Percentiles rank a stretch among this genome's conserved stretches.
These are phyloP conservation scores for Dicyrtomina minuta DNA, from an alignment of 2,888 invertebrate species.

Conservation along the genomic window DNA sequence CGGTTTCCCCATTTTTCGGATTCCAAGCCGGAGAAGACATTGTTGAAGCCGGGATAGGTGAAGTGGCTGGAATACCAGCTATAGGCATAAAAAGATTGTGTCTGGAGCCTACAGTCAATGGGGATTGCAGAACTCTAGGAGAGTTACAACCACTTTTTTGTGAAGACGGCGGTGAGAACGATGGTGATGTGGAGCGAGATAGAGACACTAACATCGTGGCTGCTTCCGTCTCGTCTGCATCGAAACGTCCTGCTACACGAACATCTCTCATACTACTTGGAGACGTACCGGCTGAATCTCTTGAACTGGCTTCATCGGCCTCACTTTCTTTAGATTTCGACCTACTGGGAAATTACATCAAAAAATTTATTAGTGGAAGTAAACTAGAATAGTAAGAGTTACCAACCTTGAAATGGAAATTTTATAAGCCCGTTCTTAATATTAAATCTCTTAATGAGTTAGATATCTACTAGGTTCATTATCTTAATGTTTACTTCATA, in stretches of 20 bases:
- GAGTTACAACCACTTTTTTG: constrained; percentile 65
- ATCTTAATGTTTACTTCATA: constrained; percentile 29
- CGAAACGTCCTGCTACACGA: constrained; percentile 69
- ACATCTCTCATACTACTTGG: constrained; percentile 48
- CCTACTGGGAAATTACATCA: constrained; percentile 30
- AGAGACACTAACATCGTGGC: constrained; percentile 85
- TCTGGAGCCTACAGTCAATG: constrained; percentile 67
- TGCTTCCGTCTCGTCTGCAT: constrained; percentile 93
- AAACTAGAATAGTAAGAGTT: too few species aligned
- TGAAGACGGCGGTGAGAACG: constrained; percentile 70
- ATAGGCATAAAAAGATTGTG: constrained; percentile 93
- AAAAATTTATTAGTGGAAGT: background rate
- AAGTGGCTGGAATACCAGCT: constrained; percentile 58
- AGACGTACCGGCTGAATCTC: constrained; percentile 52
- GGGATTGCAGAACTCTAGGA: constrained; percentile 69
- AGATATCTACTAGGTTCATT: too few species aligned
- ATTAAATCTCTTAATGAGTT: too few species aligned
- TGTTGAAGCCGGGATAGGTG: constrained; percentile 45
- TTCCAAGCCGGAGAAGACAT: constrained; percentile 47
- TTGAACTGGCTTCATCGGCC: constrained; percentile 51
- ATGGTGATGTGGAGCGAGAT: constrained; percentile 89
- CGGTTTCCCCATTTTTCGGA: constrained; percentile 32
- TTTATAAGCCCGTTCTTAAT: too few species aligned
- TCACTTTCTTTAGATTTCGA: constrained; percentile 53
- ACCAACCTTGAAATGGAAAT: too few species aligned